A percentile compares a stretch with the other conserved stretches of the same genome.
These are phyloP conservation scores for Poeciliopsis occidentalis DNA, from an alignment of 2,113 vertebrate species.

Conservation along the genomic window DNA sequence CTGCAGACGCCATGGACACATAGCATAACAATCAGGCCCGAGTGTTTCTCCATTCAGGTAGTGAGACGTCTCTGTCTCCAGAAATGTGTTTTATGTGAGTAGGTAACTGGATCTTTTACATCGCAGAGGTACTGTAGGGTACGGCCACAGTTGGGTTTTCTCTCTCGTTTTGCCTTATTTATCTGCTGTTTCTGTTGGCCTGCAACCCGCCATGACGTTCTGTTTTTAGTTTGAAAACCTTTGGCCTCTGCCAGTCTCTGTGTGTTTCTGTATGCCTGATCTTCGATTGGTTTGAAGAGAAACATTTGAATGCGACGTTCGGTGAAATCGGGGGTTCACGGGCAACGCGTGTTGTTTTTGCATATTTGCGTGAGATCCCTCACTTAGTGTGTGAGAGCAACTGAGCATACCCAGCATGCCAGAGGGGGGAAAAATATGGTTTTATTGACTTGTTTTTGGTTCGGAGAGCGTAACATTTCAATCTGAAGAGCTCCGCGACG, in stretches of 20 bases:
- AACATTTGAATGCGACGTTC: too few relatives aligned
- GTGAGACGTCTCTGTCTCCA: neutral
- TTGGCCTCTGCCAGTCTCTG: slow-evolving; percentile 26
- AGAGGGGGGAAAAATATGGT: slow-evolving; percentile 7
- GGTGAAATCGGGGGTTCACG: neutral
- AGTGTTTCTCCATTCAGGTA: neutral
- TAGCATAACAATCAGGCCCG: too few relatives aligned
- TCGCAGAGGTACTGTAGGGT: neutral
- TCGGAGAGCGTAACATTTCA: slow-evolving; percentile 5
- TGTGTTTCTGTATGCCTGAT: slow-evolving; percentile 13
- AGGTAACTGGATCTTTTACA: too few relatives aligned
- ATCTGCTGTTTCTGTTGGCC: slow-evolving; percentile 50
- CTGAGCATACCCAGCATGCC: slow-evolving; percentile 63
- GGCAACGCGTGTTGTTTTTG: neutral
- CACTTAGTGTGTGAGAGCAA: slow-evolving; percentile 28
- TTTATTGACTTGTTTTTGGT: slow-evolving; percentile 32
- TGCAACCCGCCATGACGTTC: slow-evolving; percentile 38
- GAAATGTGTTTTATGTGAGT: too few relatives aligned
- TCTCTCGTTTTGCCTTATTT: neutral
- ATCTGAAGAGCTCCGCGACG: neutral
- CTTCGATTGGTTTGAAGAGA: neutral
- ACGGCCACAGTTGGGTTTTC: slow-evolving; percentile 3
- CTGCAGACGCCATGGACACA: too few relatives aligned
- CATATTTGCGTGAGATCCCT: neutral
- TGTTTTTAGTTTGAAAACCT: slow-evolving; percentile 40